Evolutionary conservation across 2,113 vertebrate genomes (phyloP), one percentile per base, ranked within the genome.

Genomic region (Morone chrysops): DNA sequence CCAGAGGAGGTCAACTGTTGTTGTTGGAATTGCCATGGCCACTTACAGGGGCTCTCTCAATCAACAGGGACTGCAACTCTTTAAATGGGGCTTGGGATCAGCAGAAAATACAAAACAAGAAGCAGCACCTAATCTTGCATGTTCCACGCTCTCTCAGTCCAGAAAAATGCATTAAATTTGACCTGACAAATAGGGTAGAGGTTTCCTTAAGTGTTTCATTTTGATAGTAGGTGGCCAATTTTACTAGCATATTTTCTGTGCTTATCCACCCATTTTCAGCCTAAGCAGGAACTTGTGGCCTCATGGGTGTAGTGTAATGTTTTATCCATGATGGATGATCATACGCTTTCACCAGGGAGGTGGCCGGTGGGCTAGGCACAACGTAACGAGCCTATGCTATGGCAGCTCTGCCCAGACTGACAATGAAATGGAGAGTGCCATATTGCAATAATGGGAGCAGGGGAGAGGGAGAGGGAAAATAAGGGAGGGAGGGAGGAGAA

Each of bases 1-100:
- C 86, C 89, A 94, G 81, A 88, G 75, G 85, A 91, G 87, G 91
- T 90, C 12, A 71, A 65, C 83, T 89, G 88, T 90, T 93, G 86
- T 85, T 90, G 71, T 73, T 90, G 81, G 85, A 92, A 93, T 87
- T 86, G 84, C 84, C 79, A 70, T 6, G 56, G 85, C 76, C 87
- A 86, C 90, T 92, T 91, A 87, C 78, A 86, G 78, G 20, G 83
- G 69, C 51, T 82, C 83, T 84, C 71, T 89, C 90, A 89, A 84
- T 90, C 86, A 93, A 74, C 83, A 62, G 61, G 54, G 72, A 85
- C 80, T 45, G 54, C 61, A 36, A 65, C 70, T 90, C 63, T 83
- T 87, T 78, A 82, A 82, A 72, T 22, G 36, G 78, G 71, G 62
- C 78, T 72, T 4, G 8, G 72, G 78, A 92, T 90, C 79, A 68